These are phyloP conservation scores for Drosophila ironensis DNA, from an alignment of 1,140 invertebrate genomes.

Conservation along the genomic window DNA sequence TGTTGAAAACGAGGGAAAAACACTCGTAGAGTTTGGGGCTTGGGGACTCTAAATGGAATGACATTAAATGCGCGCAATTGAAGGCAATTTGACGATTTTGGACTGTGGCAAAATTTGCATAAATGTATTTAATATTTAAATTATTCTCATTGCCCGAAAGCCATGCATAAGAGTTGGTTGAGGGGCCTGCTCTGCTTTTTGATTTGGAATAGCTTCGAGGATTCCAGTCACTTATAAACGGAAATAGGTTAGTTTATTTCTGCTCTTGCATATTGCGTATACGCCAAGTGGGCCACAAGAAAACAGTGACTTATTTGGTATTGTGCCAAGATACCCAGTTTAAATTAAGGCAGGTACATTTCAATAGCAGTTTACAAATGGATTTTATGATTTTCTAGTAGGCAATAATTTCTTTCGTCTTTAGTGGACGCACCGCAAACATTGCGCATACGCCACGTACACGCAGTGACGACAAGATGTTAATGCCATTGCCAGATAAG, in stretches of 20 bases:
- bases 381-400: too few species aligned
- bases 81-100: conserved; percentile 70
- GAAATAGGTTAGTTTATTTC: too few species aligned
- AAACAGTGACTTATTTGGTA: too few species aligned
- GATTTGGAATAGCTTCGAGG: too few species aligned
- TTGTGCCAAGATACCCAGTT: too few species aligned
- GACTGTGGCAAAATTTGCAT: conserved; percentile 59
- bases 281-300: too few species aligned
- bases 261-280: too few species aligned
- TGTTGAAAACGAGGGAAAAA: neutral
- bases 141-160: conserved; percentile 51
- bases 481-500: conserved; percentile 22
- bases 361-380: too few species aligned
- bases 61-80: conserved; percentile 68
- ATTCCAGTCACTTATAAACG: too few species aligned
- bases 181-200: too few species aligned
- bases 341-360: too few species aligned
- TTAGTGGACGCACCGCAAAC: conserved; percentile 6
- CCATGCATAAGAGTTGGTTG: conserved; percentile 43
- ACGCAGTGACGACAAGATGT: conserved; percentile 5
- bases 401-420: too few species aligned
- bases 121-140: conserved; percentile 79
- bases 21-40: neutral
- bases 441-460: conserved; percentile 25
- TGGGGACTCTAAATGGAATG: conserved; percentile 39